These are phyloP conservation scores for Ptychoptera contaminata DNA, from an alignment of 2,888 invertebrate genomes.

Conservation along the genomic window DNA sequence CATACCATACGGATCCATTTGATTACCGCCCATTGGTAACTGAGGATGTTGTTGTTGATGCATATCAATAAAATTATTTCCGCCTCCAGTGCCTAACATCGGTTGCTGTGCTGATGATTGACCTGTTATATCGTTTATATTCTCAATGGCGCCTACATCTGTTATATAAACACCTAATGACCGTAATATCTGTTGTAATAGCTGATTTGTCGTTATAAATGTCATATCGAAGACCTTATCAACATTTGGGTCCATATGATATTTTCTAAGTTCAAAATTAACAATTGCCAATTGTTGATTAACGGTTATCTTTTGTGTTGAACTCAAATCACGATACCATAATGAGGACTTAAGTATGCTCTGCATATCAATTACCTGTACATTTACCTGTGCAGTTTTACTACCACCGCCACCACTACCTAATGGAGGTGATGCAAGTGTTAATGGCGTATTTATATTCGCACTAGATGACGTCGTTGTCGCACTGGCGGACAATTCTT, in stretches of 20 bases:
- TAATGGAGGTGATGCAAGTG: not conserved
- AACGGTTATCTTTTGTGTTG: slow-evolving; percentile 53
- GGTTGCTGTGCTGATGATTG: not conserved
- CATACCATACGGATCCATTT: slow-evolving; percentile 12
- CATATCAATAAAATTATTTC: not conserved
- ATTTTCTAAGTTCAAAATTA: slow-evolving; percentile 42
- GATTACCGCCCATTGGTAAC: no score
- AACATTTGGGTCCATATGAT: slow-evolving; percentile 39
- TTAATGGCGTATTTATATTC: not conserved
- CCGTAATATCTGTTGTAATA: slow-evolving; percentile 41
- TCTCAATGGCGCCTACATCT: slow-evolving; percentile 31
- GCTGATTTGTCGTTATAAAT: slow-evolving; percentile 34
- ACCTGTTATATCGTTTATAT: no score
- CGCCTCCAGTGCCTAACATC: slow-evolving; percentile 8
- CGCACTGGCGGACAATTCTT: slow-evolving; percentile 4
- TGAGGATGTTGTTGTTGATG: no score
- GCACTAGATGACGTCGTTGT: not conserved
- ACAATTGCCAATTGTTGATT: slow-evolving; percentile 50
- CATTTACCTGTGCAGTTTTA: slow-evolving; percentile 7
- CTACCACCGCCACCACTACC: slow-evolving; percentile 1
- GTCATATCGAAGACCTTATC: slow-evolving; percentile 39
- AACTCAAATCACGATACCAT: slow-evolving; percentile 55
- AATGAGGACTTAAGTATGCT: slow-evolving; percentile 47
- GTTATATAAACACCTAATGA: slow-evolving; percentile 43
- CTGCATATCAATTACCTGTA: slow-evolving; percentile 39